phyloP scores from a whole-genome alignment of 2,888 invertebrate genomes.

The Trichopria drosophilae region DNA sequence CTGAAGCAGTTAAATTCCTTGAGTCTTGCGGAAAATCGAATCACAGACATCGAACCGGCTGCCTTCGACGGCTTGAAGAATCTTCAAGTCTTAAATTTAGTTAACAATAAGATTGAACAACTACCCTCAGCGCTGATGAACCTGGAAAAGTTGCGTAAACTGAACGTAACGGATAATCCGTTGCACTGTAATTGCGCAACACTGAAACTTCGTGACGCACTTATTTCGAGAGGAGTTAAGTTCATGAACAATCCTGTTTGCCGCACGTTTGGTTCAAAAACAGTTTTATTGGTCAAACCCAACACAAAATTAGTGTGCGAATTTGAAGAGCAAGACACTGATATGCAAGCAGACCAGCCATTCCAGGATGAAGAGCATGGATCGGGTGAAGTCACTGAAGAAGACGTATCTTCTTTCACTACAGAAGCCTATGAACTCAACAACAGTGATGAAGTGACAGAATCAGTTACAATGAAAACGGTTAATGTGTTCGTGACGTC shows the following conservation, averaged over 20 bases:
- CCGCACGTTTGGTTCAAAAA: conserved; percentile 61
- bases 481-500: too few species aligned
- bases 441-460: too few species aligned
- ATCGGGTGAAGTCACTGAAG: conserved; percentile 33
- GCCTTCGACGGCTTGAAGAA: conserved; percentile 62
- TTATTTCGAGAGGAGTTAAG: conserved; percentile 55
- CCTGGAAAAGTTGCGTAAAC: conserved; percentile 63
- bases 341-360: conserved; percentile 66
- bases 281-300: conserved; percentile 64
- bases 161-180: conserved; percentile 71
- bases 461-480: too few species aligned
- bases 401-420: too few species aligned
- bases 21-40: conserved; percentile 66
- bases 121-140: conserved; percentile 65
- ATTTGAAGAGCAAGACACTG: conserved; percentile 48
- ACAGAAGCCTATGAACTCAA: too few species aligned
- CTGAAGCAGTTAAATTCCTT: conserved; percentile 65
- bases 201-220: conserved; percentile 65
- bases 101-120: conserved; percentile 65
- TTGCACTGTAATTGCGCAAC: conserved; percentile 74
- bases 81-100: conserved; percentile 67
- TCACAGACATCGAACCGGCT: conserved; percentile 61
- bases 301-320: conserved; percentile 51
- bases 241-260: conserved; percentile 61
- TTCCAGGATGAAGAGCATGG: conserved; percentile 50